Base-by-base conservation (phyloP, 2,888 invertebrate genomes). In the Anoplius nigerrimus region DNA sequence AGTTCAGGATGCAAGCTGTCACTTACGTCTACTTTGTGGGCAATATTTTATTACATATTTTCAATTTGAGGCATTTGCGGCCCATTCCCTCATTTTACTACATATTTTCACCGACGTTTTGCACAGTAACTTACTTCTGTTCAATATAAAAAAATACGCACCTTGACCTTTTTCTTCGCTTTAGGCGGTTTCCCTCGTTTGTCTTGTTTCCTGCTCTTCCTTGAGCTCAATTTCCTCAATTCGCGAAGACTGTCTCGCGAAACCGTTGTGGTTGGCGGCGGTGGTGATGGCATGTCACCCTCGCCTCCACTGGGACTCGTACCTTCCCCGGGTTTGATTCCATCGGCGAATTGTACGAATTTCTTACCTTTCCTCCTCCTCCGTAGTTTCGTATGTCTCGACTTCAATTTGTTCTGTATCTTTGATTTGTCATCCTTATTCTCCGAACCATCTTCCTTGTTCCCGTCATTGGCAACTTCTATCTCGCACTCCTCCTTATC, bases 321-420 rank as follows among this genome's bases (percentile, higher is more conserved):
- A 0, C 91, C 91, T 76, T 91, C 91, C 0, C 91, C 92, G 0
- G 92, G 92, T 67, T 89, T 89, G 18, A 92, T 88, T 2, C 92
- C 92, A 82, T 92, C 92, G 2, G 92, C 92, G 79, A 93, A 93
- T 76, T 91, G 91, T 2, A 93, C 92, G 6, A 88, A 89, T 76
- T 91, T 91, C 62, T 87, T 86, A 48, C 64, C 81, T 8, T 79
- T 76, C 42, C 66, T 76, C 58, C 46, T 67, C 5, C 57, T 62
- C 55, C 72, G 74, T 8, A 21, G 22, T 53, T 22, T 53, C 15
- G 34, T 34, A 34, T 34, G 34, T 34, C 34, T 34, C 6, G 8
- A 34, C 11, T 34, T 34, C 55, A 63, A 46, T 70, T 75, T 8
- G 42, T 18, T 55, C 60, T 76, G 63, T 22, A 3, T n/a, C 16